Evolutionary conservation across 1,140 invertebrate species (phyloP), one percentile per base, ranked within the genome.

Genomic region (Drusus annulatus): DNA sequence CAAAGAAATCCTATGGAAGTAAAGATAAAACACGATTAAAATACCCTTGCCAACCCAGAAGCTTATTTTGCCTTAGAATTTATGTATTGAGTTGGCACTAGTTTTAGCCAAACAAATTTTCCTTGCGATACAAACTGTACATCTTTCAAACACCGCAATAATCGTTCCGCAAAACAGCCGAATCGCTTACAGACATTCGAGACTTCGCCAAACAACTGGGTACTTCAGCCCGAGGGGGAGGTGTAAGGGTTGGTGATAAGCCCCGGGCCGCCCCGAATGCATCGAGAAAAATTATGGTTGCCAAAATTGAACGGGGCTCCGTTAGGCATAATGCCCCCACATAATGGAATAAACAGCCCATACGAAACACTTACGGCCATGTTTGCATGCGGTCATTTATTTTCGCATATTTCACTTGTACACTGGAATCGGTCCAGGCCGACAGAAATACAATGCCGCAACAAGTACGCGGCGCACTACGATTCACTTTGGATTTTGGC

Each of bases 401-500:
- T 87, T 86, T 85, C 86, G 85, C 86, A 86, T 87, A 88, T 87
- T 86, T 88, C 87, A 88, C 86, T 88, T 88, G 86, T 79, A 80
- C 84, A 87, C 87, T 88, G 87, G 88, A 88, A 87, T 84, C 86
- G 84, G 85, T 88, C 87, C 88, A 89, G 87, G 85, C 69, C 76
- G 75, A 63, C 80, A 50, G 68, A 69, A 78, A 58, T 45, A 76
- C 73, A 71, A 79, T 62, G 68, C 73, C 17, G 69, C 69, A 74
- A 74, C 69, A 74, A 74, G 56, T 69, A 50, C n/a, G n/a, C 2
- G 36, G 31, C n/a, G 45, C 58, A 16, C 65, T 51, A 78, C 76
- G 50, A 78, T 78, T 69, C 60, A 78, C 62, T 69, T 68, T 54
- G 45, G 36, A 50, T 69, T 78, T 78, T 68, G 45, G 62, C 76